A percentile compares a stretch with the other conserved stretches of the same genome.
Conservation (phyloP, 2,888 invertebrate species). For the Spialia ferax region DNA sequence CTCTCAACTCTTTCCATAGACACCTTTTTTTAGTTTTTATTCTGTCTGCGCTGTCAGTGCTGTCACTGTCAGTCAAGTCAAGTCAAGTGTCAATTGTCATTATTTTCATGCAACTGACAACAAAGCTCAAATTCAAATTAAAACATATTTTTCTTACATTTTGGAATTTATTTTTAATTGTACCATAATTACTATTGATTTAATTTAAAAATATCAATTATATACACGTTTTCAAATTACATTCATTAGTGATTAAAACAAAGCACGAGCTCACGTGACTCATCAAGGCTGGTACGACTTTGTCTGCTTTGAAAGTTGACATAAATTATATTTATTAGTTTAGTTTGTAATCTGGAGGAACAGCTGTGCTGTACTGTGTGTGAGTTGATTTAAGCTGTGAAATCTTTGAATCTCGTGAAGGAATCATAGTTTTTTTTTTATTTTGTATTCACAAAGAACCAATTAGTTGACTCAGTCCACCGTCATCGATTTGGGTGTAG, state of each 20-base stretch:
- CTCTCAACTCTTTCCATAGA: too few relatives aligned
- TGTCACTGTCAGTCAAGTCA: neutral
- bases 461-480: constrained; percentile 23
- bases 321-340: neutral
- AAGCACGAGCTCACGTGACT: neutral
- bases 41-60: neutral
- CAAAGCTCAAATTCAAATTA: too few relatives aligned
- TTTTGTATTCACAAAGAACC: constrained; percentile 6
- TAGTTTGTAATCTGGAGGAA: neutral
- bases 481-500: neutral
- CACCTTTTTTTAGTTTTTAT: too few relatives aligned
- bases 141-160: too few relatives aligned
- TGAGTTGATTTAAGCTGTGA: constrained; percentile 13
- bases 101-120: too few relatives aligned
- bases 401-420: constrained; percentile 10
- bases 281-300: constrained; percentile 6
- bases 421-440: constrained; percentile 18
- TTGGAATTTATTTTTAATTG: too few relatives aligned
- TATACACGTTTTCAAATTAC: neutral
- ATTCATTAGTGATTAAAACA: neutral
- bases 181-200: too few relatives aligned
- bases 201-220: too few relatives aligned
- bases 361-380: neutral
- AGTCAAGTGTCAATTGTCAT: too few relatives aligned
- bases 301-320: neutral